Evolutionary conservation across 1,140 invertebrate genomes (phyloP).

Genomic region (Cryptotermes secundus): DNA sequence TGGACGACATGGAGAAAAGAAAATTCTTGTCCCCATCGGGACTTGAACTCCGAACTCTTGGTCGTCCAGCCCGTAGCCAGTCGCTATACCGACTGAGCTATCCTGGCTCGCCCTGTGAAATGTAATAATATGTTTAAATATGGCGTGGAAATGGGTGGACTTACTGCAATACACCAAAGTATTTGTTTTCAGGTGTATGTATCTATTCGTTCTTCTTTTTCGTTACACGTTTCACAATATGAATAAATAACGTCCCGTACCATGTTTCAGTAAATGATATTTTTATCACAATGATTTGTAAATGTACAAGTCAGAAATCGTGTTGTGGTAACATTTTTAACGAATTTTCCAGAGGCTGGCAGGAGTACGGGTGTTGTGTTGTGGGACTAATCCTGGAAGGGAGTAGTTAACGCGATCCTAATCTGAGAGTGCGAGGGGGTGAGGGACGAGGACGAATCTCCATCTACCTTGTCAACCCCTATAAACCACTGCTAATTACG

Average conservation of each 20-base stretch:
- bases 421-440: neutral
- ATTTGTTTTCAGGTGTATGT: no score
- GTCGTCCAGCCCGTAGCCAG: no score
- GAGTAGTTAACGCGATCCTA: neutral
- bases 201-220: no score
- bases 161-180: no score
- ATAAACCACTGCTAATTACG: constrained; percentile 29
- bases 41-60: no score
- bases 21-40: no score
- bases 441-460: neutral
- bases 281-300: neutral
- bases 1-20: no score
- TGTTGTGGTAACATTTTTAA: neutral
- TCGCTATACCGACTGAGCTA: no score
- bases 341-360: neutral
- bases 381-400: no score
- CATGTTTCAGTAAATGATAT: neutral
- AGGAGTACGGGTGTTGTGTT: neutral
- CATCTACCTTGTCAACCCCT: constrained; percentile 29
- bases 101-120: no score
- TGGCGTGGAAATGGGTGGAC: no score
- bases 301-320: neutral
- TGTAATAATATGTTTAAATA: no score
- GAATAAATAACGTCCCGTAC: neutral
- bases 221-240: neutral